phyloP scores from a whole-genome alignment of 2,797 vertebrate species.

The Alectoris magna region DNA sequence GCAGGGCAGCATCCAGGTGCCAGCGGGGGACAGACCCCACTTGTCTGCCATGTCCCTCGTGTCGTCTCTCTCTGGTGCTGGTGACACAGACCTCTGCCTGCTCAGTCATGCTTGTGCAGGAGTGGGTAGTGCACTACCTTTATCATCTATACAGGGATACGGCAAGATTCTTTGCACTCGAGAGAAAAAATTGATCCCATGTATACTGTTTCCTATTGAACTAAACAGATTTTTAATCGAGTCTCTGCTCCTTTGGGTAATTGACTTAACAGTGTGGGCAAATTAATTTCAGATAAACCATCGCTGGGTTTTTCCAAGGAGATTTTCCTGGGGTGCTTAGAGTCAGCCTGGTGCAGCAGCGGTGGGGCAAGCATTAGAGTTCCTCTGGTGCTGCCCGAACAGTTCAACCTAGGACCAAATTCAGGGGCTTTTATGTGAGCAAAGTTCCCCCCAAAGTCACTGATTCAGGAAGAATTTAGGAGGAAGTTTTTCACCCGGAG shows the following conservation, averaged over 20 bases:
- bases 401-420: not conserved
- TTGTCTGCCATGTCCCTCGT: not conserved
- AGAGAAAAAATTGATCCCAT: constrained; percentile 42
- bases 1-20: not conserved
- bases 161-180: constrained; percentile 14
- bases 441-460: not conserved
- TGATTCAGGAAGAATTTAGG: not conserved
- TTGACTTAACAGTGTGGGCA: constrained; percentile 58
- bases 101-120: constrained; percentile 63
- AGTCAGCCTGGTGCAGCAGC: not conserved
- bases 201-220: constrained; percentile 63
- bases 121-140: constrained; percentile 36
- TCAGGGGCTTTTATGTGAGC: not conserved
- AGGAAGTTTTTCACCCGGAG: too few relatives aligned
- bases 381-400: not conserved
- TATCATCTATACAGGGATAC: constrained; percentile 67
- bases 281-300: constrained; percentile 69
- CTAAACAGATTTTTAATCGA: constrained; percentile 70
- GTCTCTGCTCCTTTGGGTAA: constrained; percentile 60
- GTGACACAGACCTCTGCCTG: constrained; percentile 34
- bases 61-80: not conserved
- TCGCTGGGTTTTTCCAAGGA: constrained; percentile 58
- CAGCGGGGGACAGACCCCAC: not conserved
- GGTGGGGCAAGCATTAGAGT: constrained; percentile 51
- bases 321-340: constrained; percentile 14